These are phyloP conservation scores for Oscheius onirici DNA, from an alignment of 2,888 invertebrate genomes.

Conservation along the genomic window DNA sequence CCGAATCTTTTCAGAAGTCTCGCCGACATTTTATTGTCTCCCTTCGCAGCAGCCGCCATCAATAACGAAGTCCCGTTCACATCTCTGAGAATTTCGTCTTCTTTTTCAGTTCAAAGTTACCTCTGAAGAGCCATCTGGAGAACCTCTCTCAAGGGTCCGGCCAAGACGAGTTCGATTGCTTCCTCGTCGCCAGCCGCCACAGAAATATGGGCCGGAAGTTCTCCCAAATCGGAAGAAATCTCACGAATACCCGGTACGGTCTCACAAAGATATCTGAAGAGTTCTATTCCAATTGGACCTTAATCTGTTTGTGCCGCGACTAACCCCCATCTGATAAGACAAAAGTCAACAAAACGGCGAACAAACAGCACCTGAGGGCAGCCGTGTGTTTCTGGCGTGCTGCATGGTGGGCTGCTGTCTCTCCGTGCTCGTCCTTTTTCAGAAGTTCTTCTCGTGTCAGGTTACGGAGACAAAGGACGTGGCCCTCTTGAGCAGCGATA, in stretches of 20 bases:
- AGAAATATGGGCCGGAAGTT: conserved; percentile 54
- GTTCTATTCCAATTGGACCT: background rate
- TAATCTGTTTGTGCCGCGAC: background rate
- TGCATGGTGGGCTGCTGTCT: conserved; percentile 24
- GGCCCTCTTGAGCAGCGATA: conserved; percentile 4
- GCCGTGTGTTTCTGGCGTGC: conserved; percentile 6
- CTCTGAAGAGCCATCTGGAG: conserved; percentile 39
- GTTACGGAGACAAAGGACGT: conserved; percentile 3
- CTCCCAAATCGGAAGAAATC: conserved; percentile 50
- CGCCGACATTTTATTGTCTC: conserved; percentile 60
- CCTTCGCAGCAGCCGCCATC: conserved; percentile 61
- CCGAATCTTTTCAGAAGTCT: conserved; percentile 62
- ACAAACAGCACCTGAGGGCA: conserved; percentile 18
- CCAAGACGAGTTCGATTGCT: conserved; percentile 44
- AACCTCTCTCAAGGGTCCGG: conserved; percentile 39
- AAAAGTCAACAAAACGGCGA: conserved; percentile 8
- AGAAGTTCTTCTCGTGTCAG: conserved; percentile 6
- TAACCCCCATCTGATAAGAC: background rate
- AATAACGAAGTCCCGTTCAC: conserved; percentile 63
- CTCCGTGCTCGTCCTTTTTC: conserved; percentile 20
- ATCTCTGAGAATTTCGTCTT: conserved; percentile 38
- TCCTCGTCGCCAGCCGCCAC: conserved; percentile 49
- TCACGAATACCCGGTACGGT: conserved; percentile 52
- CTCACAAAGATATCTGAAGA: conserved; percentile 50
- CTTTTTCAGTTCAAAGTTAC: conserved; percentile 3